Conservation (phyloP, 2,797 vertebrate genomes). For the Gymnoscopelus microlampas region DNA sequence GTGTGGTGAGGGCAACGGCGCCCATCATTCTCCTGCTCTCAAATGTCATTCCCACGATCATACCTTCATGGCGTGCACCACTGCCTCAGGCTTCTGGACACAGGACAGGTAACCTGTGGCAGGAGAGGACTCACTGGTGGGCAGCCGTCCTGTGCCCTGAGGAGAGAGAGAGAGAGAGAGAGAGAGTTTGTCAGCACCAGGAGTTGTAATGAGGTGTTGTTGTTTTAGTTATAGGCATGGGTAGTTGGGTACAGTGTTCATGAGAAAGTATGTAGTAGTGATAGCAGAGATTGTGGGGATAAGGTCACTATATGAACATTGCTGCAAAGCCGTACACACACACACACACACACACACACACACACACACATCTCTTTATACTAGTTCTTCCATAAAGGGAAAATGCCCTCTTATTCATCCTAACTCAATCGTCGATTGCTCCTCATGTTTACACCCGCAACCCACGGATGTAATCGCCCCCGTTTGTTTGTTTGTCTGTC, state of each 20-base stretch:
- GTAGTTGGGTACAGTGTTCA: neutral
- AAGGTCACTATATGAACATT: too few species aligned
- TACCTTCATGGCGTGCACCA: constrained; percentile 98
- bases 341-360: too few species aligned
- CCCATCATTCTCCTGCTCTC: too few species aligned
- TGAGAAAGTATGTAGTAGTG: neutral
- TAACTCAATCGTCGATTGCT: too few species aligned
- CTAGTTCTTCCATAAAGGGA: too few species aligned
- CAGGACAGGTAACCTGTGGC: constrained; percentile 86
- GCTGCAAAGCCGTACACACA: too few species aligned
- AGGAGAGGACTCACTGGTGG: constrained; percentile 87
- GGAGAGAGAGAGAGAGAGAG: constrained; percentile 16
- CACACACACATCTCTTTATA: too few species aligned
- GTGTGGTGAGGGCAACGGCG: too few species aligned
- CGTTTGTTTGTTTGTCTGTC: too few species aligned
- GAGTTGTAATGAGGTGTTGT: neutral
- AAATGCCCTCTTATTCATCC: too few species aligned
- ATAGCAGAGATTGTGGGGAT: neutral
- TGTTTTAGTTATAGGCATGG: neutral
- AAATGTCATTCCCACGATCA: neutral
- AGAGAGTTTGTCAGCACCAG: neutral
- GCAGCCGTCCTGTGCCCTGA: constrained; percentile 85
- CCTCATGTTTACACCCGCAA: too few species aligned
- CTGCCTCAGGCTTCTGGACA: constrained; percentile 94
- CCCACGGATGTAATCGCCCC: too few species aligned